Evolutionary conservation across 2,888 invertebrate species (phyloP), one percentile per base, ranked within the genome.

Genomic region (Diarsia brunnea): DNA sequence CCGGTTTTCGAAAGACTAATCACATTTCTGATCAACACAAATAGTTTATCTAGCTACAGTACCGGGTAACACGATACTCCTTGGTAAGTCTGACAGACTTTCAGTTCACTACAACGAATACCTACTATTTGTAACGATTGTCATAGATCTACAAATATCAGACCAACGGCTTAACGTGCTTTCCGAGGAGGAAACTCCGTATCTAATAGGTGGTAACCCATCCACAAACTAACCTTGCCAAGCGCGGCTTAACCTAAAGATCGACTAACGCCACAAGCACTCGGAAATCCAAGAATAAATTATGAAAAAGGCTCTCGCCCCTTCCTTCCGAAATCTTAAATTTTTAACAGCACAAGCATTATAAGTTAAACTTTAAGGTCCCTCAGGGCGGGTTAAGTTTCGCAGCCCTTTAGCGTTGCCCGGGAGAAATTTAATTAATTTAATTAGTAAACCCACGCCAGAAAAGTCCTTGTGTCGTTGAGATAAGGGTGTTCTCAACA

Each of bases 391-490:
- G 69, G 75, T 84, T 79, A 74, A 73, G 72, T 72, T 82, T 76
- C 78, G 75, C 73, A 19, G 69, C 31, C 81, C 55, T 53, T 55
- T 81, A 81, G 77, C 79, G 84, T 80, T n/a, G n/a, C 84, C 85
- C 75, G 64, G 75, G 81, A 81, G 87, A 83, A 84, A 85, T 87
- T 88, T 86, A 89, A 89, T 90, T 89, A 90, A 89, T 84, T 87
- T 73, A 85, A 90, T 89, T 84, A 85, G 78, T 73, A 77, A 79
- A 86, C 67, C 31, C 77, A 68, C 55, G 53, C 63, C 43, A 63
- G 43, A 71, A 47, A 77, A 68, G 72, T 70, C 38, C 74, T 84
- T 82, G 70, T 75, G 72, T 73, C 53, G 45, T 24, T 38, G 69
- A 80, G 81, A 82, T 88, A 82, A 82, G 69, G 75, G 47, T 63